Conservation (phyloP, 1,140 invertebrate species). For the Pogonomyrmex californicus region DNA sequence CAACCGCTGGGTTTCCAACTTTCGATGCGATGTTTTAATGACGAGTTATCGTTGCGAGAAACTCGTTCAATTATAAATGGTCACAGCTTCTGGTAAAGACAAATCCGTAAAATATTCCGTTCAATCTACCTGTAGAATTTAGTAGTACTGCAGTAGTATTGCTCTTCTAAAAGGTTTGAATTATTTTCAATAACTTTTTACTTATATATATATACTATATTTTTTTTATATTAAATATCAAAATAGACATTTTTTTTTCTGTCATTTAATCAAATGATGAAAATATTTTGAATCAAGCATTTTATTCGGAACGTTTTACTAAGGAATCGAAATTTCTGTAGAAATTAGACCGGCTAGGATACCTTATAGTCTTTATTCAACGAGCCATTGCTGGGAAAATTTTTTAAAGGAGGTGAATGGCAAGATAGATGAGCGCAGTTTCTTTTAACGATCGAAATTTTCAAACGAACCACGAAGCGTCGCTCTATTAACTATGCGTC, state of each 20-base stretch:
- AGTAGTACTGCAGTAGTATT: too few species aligned
- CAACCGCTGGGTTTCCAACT: neutral
- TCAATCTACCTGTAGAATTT: neutral
- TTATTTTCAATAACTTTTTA: neutral
- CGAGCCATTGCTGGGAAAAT: conserved; percentile 66
- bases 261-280: too few species aligned
- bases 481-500: conserved; percentile 74
- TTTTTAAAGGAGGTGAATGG: conserved; percentile 64
- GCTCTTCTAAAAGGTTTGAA: neutral
- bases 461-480: conserved; percentile 74
- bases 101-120: neutral
- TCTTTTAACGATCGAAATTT: conserved; percentile 79
- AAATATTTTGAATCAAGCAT: neutral
- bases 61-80: conserved; percentile 11
- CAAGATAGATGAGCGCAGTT: conserved; percentile 50
- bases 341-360: conserved; percentile 69
- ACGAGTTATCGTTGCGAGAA: conserved; percentile 21
- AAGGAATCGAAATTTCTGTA: neutral
- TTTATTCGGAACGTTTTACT: neutral
- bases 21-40: neutral
- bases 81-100: neutral
- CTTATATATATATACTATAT: too few species aligned
- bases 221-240: too few species aligned
- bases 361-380: conserved; percentile 61
- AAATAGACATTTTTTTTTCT: neutral